These are phyloP conservation scores for Gadus macrocephalus DNA, from an alignment of 2,113 vertebrate species.

Conservation along the genomic window DNA sequence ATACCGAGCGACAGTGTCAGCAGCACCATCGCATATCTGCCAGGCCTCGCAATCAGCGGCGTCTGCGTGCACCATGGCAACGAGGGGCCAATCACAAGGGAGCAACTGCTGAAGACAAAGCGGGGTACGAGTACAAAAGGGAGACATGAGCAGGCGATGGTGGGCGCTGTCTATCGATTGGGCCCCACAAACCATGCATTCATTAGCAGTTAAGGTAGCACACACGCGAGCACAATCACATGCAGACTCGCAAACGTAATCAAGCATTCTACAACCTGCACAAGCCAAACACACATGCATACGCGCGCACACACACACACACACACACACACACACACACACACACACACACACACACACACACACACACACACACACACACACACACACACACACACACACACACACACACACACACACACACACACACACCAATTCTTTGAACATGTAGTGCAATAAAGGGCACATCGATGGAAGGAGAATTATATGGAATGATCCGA, in stretches of 20 bases:
- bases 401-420: no score
- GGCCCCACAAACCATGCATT: background rate
- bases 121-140: no score
- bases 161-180: no score
- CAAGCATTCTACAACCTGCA: no score
- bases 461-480: background rate
- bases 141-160: no score
- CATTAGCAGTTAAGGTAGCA: background rate
- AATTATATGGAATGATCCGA: background rate
- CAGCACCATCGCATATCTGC: slow-evolving; percentile 44
- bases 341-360: background rate
- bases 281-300: background rate
- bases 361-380: no score
- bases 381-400: no score
- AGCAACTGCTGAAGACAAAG: no score
- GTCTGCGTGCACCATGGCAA: slow-evolving; percentile 40
- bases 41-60: slow-evolving; percentile 32
- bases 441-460: no score
- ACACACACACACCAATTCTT: no score
- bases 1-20: slow-evolving; percentile 38
- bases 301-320: background rate
- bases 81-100: background rate
- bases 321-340: slow-evolving; percentile 11
- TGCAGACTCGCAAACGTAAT: background rate
- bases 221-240: background rate